These are phyloP conservation scores for Eunapius fragilis DNA, from an alignment of 37 sponge, comb jelly and placozoan genomes.

Conservation along the genomic window DNA sequence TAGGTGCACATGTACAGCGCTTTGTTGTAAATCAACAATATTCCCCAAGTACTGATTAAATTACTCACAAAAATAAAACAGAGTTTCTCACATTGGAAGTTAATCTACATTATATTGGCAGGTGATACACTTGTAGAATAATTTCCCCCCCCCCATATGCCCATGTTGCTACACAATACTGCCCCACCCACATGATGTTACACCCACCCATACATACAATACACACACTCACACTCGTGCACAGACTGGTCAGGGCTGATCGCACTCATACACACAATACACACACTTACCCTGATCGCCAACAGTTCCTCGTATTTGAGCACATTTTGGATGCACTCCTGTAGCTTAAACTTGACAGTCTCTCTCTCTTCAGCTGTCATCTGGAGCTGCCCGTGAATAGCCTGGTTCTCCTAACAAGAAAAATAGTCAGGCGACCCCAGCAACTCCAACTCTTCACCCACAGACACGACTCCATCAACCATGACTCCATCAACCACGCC, in stretches of 20 bases:
- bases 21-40: no score
- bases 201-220: neutral
- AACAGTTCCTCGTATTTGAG: conserved; percentile 55
- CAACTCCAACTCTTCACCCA: neutral
- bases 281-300: conserved; percentile 41
- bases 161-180: neutral
- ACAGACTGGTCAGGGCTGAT: no score
- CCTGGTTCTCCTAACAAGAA: conserved; percentile 69
- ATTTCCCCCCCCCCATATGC: neutral
- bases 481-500: no score
- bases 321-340: conserved; percentile 59
- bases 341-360: conserved; percentile 35
- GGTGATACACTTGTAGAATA: no score
- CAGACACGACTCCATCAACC: neutral
- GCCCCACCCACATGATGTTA: neutral
- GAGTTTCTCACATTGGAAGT: no score
- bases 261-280: neutral
- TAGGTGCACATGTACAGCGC: no score
- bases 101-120: no score
- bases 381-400: conserved; percentile 68
- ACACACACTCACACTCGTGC: neutral
- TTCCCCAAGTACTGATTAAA: no score
- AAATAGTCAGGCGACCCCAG: no score
- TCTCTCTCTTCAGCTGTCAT: conserved; percentile 41
- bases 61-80: no score